phyloP scores from a whole-genome alignment of 2,797 vertebrate species.

The Rachycentron canadum region DNA sequence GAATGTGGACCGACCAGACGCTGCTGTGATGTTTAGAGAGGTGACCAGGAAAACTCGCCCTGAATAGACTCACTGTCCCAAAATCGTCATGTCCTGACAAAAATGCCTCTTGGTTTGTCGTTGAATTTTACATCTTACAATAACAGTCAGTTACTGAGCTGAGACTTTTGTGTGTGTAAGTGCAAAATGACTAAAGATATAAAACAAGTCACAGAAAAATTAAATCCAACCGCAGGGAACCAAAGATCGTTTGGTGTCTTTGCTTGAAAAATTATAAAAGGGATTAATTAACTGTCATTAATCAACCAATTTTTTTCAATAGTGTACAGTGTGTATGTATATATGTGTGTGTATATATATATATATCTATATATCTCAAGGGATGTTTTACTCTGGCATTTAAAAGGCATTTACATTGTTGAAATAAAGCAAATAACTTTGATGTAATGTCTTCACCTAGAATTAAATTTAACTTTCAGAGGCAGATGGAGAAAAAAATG shows the following conservation, averaged over 20 bases:
- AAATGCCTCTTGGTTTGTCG: neutral
- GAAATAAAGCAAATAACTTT: neutral
- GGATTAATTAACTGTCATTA: no score
- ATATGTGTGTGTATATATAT: no score
- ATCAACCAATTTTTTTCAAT: no score
- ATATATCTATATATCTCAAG: no score
- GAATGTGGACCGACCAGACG: constrained; percentile 56
- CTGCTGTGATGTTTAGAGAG: constrained; percentile 13
- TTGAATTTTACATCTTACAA: constrained; percentile 18
- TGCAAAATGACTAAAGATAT: no score
- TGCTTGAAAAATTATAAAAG: neutral
- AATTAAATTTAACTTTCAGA: neutral
- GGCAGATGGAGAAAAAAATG: neutral
- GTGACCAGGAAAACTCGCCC: neutral
- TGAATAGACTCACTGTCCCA: constrained; percentile 3
- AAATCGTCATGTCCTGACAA: constrained; percentile 3
- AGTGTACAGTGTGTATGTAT: no score
- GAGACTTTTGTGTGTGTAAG: no score
- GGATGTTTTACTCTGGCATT: neutral
- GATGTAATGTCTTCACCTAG: neutral
- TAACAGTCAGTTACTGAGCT: neutral
- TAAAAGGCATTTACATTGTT: neutral
- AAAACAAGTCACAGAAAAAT: no score
- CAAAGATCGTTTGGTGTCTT: no score
- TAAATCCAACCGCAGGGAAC: no score